Evolutionary conservation across 2,888 invertebrate species (phyloP).

Genomic region (Shargacucullia verbasci): DNA sequence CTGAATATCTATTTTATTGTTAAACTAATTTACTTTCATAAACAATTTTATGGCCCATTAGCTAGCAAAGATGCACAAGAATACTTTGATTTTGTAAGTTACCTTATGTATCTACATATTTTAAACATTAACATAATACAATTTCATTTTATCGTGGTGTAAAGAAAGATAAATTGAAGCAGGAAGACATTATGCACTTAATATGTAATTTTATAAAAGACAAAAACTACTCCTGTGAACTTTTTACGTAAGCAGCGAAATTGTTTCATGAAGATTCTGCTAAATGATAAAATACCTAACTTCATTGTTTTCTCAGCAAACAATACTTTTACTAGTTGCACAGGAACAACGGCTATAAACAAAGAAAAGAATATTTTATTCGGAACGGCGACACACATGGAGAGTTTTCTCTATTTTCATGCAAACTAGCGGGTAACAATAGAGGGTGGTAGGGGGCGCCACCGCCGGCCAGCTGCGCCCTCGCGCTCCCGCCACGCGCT

Average conservation of each 20-base stretch:
- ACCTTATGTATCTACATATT: no score
- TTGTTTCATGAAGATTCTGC: slow-evolving; percentile 60
- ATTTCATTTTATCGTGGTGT: background rate
- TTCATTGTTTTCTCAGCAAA: slow-evolving; percentile 75
- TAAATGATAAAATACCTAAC: slow-evolving; percentile 64
- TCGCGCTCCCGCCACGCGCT: slow-evolving; percentile 72
- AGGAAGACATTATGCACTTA: slow-evolving; percentile 51
- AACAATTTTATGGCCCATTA: background rate
- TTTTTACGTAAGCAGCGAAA: slow-evolving; percentile 62
- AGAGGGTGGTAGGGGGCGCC: slow-evolving; percentile 64
- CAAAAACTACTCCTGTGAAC: slow-evolving; percentile 49
- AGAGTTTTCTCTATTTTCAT: slow-evolving; percentile 85
- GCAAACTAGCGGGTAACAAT: slow-evolving; percentile 84
- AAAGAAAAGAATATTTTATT: slow-evolving; percentile 86
- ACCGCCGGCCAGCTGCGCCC: slow-evolving; percentile 70
- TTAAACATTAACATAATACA: background rate
- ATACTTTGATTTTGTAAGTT: background rate
- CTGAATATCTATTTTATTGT: slow-evolving; percentile 44
- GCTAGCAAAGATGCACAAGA: background rate
- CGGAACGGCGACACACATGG: slow-evolving; percentile 81
- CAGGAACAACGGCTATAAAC: slow-evolving; percentile 77
- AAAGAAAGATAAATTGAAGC: slow-evolving; percentile 20
- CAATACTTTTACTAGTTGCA: slow-evolving; percentile 80
- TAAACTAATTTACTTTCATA: slow-evolving; percentile 43
- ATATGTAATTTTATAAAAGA: slow-evolving; percentile 48